Conservation (phyloP, 1,140 invertebrate genomes). For the Pseudomyrmex flavicornis region DNA sequence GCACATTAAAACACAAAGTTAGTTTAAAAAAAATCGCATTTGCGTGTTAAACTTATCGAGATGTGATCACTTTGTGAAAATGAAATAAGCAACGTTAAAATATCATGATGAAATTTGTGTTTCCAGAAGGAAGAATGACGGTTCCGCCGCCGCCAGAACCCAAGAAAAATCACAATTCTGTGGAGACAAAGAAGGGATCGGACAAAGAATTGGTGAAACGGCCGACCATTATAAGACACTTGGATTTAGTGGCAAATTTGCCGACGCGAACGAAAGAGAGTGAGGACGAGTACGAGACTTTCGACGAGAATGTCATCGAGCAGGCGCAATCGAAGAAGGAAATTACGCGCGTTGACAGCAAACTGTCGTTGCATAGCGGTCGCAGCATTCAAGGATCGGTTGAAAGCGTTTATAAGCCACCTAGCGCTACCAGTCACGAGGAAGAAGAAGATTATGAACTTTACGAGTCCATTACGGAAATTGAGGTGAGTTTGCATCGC, state of each 20-base stretch:
- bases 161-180: constrained; percentile 56
- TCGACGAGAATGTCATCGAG: constrained; percentile 77
- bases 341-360: constrained; percentile 72
- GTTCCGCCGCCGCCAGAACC: constrained; percentile 70
- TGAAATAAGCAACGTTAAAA: neutral
- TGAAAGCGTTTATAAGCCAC: constrained; percentile 79
- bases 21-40: constrained; percentile 43
- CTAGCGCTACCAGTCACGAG: constrained; percentile 75
- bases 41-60: neutral
- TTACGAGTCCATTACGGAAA: constrained; percentile 82
- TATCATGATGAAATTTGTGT: neutral
- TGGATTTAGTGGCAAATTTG: constrained; percentile 82
- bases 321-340: constrained; percentile 70
- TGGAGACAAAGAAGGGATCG: neutral
- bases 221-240: constrained; percentile 74
- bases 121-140: constrained; percentile 70
- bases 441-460: constrained; percentile 78
- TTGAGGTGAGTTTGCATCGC: constrained; percentile 66
- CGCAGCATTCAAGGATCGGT: constrained; percentile 71
- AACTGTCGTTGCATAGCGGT: constrained; percentile 75
- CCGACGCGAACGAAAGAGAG: constrained; percentile 76
- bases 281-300: constrained; percentile 81
- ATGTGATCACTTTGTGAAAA: neutral
- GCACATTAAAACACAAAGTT: constrained; percentile 52
- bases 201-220: constrained; percentile 59